Evolutionary conservation across 2,113 vertebrate species (phyloP), one percentile per base, ranked within the genome.

Genomic region (Ochotona princeps): DNA sequence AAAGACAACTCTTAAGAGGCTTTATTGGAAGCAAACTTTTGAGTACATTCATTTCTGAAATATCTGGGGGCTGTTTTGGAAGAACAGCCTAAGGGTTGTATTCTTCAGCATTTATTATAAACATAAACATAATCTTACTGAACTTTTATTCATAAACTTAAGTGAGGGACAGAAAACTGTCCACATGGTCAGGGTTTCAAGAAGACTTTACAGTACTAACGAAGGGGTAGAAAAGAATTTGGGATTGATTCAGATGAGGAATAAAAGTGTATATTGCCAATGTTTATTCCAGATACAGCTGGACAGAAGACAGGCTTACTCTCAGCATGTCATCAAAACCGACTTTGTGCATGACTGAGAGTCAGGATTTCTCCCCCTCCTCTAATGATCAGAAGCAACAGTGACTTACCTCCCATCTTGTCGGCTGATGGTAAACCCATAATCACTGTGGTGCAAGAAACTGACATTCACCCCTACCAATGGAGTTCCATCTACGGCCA

Each of bases 401-500:
- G 0, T 54, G 26, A 70, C 89, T 51, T 97, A 99, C 99, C 99
- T 99, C 94, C 99, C 99, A 88, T 99, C 99, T 95, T 99, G 99
- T 7, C 99, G 98, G 63, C 99, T 99, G 98, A 99, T 98, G 32
- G 99, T 99, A 97, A 98, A 99, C 17, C 99, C 99, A 13, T 99
- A 99, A 95, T 99, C 99, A 23, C 98, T 98, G 97, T 99, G 99
- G 96, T 99, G 98, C 47, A 99, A 98, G 97, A 99, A 99, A 87
- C 99, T 99, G 97, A 99, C 98, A 44, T 99, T 99, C 79, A 99
- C 99, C 17, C 99, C 99, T 51, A 99, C 99, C 76, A 99, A 96
- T 61, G 99, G 99, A 1, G 99, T 99, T 94, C 99, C 99, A 14
- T 99, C 99, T 47, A 98, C 28, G 4, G 99, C 98, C 17, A 98